These are phyloP conservation scores for Madoqua kirkii DNA, from an alignment of 2,113 vertebrate species.

Conservation along the genomic window DNA sequence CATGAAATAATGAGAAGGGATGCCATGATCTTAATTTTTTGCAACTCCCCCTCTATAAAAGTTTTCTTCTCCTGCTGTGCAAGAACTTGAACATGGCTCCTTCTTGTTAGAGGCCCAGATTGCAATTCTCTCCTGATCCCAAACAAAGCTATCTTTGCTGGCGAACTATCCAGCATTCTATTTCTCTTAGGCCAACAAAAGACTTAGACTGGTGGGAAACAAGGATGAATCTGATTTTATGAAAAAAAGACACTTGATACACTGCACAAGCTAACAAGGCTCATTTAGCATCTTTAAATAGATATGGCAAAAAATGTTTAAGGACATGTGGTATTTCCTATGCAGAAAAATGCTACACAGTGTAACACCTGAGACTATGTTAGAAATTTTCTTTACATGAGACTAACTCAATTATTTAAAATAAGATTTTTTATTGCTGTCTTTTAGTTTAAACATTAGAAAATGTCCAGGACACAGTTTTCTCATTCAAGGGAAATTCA, in stretches of 20 bases:
- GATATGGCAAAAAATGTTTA: not conserved
- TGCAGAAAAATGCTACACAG: not conserved
- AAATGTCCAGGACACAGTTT: not conserved
- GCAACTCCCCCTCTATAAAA: too few relatives aligned
- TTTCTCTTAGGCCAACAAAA: not conserved
- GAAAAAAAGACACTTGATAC: not conserved
- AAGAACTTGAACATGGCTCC: not conserved
- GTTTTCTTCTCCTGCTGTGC: not conserved
- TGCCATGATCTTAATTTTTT: not conserved
- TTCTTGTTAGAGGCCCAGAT: not conserved
- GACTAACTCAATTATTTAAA: not conserved
- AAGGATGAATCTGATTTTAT: not conserved
- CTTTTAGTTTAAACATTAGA: not conserved
- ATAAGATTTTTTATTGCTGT: not conserved
- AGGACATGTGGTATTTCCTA: not conserved
- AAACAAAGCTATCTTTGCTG: not conserved
- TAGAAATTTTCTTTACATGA: not conserved
- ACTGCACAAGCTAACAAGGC: not conserved
- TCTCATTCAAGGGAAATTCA: not conserved
- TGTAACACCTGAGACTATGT: not conserved
- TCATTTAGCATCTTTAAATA: not conserved
- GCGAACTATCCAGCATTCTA: not conserved
- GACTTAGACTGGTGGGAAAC: not conserved
- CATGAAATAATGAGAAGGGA: not conserved
- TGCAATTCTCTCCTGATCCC: not conserved